Conservation (phyloP, 2,113 vertebrate genomes). For the Okapia johnstoni region DNA sequence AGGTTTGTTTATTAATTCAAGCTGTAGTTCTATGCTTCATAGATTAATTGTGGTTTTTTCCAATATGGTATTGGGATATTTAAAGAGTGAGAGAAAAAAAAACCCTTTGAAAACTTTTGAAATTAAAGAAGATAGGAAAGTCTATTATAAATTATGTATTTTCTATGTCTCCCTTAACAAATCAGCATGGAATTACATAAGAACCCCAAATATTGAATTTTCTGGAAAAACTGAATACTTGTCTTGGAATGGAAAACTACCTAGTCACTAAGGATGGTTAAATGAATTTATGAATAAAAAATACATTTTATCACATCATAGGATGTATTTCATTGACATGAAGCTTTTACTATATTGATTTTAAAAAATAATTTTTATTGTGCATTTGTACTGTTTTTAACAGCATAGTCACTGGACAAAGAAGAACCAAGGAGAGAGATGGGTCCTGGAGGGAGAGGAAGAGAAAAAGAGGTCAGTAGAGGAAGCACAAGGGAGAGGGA, state of each 20-base stretch:
- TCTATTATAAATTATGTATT: not conserved
- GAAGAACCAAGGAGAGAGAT: not conserved
- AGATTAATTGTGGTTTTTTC: not conserved
- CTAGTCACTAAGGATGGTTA: not conserved
- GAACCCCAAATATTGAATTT: slow-evolving; percentile 15
- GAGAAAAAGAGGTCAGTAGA: not conserved
- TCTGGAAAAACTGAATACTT: slow-evolving; percentile 9
- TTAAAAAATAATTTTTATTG: slow-evolving; percentile 13
- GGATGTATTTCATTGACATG: not conserved
- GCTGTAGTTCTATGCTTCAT: not conserved
- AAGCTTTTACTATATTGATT: slow-evolving; percentile 18
- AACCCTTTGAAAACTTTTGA: not conserved
- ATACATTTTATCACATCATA: slow-evolving; percentile 4
- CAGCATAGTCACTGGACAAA: not conserved
- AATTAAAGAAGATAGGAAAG: not conserved
- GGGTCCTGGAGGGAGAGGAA: not conserved
- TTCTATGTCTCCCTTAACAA: slow-evolving; percentile 34
- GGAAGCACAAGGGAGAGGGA: not conserved
- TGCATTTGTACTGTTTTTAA: not conserved
- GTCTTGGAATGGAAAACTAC: slow-evolving; percentile 3
- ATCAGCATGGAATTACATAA: slow-evolving; percentile 29
- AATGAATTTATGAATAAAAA: slow-evolving; percentile 32
- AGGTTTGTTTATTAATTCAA: slow-evolving; percentile 21
- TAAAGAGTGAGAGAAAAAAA: not conserved
- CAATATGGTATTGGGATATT: not conserved